These are phyloP conservation scores for Drosophila neotestacea DNA, from an alignment of 2,888 invertebrate species.

Conservation along the genomic window DNA sequence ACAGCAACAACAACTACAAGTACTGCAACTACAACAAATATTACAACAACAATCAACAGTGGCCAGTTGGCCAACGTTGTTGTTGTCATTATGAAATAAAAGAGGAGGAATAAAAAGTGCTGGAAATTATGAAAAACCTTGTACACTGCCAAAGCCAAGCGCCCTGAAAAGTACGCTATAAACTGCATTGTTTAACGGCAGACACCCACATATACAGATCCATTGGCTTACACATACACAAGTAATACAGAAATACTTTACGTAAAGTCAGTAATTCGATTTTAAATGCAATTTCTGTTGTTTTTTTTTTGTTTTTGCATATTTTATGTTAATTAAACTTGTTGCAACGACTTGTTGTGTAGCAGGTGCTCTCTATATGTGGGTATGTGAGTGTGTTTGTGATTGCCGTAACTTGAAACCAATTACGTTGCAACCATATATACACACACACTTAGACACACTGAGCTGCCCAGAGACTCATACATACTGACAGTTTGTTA, in stretches of 20 bases:
- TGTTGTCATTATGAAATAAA: slow-evolving; percentile 58
- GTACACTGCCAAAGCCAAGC: slow-evolving; percentile 15
- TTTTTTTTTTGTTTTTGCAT: slow-evolving; percentile 41
- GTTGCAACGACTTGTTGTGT: slow-evolving; percentile 62
- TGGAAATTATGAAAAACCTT: slow-evolving; percentile 42
- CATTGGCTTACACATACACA: background rate
- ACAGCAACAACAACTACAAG: slow-evolving; percentile 23
- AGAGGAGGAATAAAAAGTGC: slow-evolving; percentile 13
- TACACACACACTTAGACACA: slow-evolving; percentile 14
- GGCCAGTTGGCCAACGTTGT: slow-evolving; percentile 14
- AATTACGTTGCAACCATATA: slow-evolving; percentile 58
- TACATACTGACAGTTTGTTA: slow-evolving; percentile 62
- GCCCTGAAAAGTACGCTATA: slow-evolving; percentile 45
- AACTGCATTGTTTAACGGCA: slow-evolving; percentile 29
- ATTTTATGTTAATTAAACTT: slow-evolving; percentile 81
- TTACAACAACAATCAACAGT: slow-evolving; percentile 13
- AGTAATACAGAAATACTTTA: background rate
- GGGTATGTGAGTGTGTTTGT: slow-evolving; percentile 9
- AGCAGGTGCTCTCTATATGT: slow-evolving; percentile 20
- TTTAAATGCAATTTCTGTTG: slow-evolving; percentile 55
- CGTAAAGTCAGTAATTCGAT: slow-evolving; percentile 49
- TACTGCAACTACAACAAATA: slow-evolving; percentile 10
- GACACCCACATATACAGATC: slow-evolving; percentile 1
- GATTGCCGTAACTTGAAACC: slow-evolving; percentile 69
- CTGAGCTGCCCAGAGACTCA: slow-evolving; percentile 21